Evolutionary conservation across 2,113 vertebrate genomes (phyloP).

Genomic region (Thunnus thynnus): DNA sequence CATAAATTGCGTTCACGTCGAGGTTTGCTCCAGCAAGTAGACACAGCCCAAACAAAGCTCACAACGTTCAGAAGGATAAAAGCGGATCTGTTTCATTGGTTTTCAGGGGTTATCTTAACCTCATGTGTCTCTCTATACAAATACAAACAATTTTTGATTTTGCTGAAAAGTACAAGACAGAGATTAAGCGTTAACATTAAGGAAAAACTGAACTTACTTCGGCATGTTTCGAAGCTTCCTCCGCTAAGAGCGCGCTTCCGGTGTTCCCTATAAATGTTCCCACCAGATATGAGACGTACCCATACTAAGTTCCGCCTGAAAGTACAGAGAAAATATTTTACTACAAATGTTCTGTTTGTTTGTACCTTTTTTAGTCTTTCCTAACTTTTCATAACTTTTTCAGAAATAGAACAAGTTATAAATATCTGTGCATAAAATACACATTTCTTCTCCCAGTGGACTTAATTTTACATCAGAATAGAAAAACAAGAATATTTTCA

Average conservation of each 20-base stretch:
- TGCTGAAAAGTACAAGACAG: accelerated
- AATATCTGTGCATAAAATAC: too few species aligned
- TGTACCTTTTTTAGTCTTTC: neutral
- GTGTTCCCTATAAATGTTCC: conserved; percentile 54
- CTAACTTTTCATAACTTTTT: too few species aligned
- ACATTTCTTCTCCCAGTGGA: too few species aligned
- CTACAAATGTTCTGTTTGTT: neutral
- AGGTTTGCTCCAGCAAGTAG: conserved; percentile 64
- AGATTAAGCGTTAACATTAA: accelerated
- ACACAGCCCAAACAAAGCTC: conserved; percentile 53
- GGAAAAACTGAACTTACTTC: conserved; percentile 69
- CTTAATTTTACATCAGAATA: too few species aligned
- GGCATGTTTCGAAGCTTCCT: conserved; percentile 73
- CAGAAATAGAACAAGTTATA: too few species aligned
- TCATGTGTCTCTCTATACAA: too few species aligned
- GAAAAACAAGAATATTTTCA: too few species aligned
- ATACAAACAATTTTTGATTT: accelerated
- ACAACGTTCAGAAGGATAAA: neutral
- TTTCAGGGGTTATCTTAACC: accelerated
- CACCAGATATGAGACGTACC: neutral
- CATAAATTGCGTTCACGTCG: neutral
- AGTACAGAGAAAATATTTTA: neutral
- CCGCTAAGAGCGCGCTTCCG: conserved; percentile 32
- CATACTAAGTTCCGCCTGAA: conserved; percentile 61
- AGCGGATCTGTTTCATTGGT: neutral